Conservation (phyloP, 2,888 invertebrate species). For the Ypsolopha sequella region DNA sequence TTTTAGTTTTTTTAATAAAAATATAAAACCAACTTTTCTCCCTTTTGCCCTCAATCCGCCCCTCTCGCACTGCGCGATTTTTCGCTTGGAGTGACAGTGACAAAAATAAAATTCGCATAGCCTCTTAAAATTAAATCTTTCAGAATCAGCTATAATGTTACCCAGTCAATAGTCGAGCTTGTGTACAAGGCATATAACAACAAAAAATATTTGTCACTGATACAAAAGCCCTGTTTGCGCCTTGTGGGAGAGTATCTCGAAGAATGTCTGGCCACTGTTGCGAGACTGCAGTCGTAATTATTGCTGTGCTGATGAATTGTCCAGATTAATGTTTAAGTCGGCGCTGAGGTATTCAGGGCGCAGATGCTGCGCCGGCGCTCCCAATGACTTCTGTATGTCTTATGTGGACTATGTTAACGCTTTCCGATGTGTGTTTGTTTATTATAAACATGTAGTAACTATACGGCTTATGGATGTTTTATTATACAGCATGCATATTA, state of each 20-base stretch:
- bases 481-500: too few relatives aligned
- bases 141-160: too few relatives aligned
- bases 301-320: conserved; percentile 46
- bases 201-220: background rate
- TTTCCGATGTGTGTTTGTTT: background rate
- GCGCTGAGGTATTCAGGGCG: conserved; percentile 56
- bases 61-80: too few relatives aligned
- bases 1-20: too few relatives aligned
- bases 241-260: conserved; percentile 11
- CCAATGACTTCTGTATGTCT: conserved; percentile 46
- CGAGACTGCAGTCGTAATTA: conserved; percentile 29
- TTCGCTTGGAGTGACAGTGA: too few relatives aligned
- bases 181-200: too few relatives aligned
- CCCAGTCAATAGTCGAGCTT: too few relatives aligned
- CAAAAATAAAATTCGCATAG: too few relatives aligned
- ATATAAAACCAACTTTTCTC: too few relatives aligned
- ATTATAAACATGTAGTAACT: background rate
- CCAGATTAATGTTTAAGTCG: conserved; percentile 51
- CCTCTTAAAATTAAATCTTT: too few relatives aligned
- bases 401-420: conserved; percentile 17
- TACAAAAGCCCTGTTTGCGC: background rate
- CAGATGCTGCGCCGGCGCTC: conserved; percentile 39
- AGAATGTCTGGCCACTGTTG: conserved; percentile 15
- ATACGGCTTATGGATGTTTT: background rate
- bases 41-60: too few relatives aligned